A percentile compares a stretch with the other conserved stretches of the same genome.
These are phyloP conservation scores for Baryphthengus martii DNA, from an alignment of 2,113 vertebrate species.

Conservation along the genomic window DNA sequence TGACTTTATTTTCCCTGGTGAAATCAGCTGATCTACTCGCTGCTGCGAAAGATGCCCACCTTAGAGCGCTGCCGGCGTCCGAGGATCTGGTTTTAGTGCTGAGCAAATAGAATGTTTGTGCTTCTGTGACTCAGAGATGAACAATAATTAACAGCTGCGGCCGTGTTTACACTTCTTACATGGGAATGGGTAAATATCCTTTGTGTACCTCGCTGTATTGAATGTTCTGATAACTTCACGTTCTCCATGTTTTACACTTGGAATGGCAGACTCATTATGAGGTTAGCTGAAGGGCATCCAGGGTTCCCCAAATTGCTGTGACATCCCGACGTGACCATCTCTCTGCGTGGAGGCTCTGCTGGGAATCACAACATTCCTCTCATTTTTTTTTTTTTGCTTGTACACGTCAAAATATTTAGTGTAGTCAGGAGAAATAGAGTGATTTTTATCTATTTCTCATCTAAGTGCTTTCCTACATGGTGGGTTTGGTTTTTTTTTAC, in stretches of 20 bases:
- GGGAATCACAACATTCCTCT: not conserved
- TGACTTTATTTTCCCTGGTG: not conserved
- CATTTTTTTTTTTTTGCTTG: not conserved
- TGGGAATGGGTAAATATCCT: not conserved
- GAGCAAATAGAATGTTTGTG: not conserved
- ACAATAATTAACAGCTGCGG: not conserved
- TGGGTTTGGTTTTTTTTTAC: not conserved
- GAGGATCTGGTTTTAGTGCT: not conserved
- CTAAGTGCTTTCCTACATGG: not conserved
- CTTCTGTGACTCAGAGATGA: not conserved
- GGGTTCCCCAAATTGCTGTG: not conserved
- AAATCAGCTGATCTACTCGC: not conserved
- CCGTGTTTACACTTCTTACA: not conserved
- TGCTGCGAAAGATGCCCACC: not conserved
- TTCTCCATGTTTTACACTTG: not conserved
- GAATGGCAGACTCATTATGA: not conserved
- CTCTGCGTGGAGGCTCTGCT: not conserved
- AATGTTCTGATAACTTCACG: not conserved
- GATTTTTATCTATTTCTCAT: not conserved
- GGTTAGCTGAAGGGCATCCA: not conserved
- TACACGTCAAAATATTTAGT: not conserved
- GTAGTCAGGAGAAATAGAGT: not conserved
- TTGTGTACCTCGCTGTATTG: not conserved
- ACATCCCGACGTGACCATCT: rapidly evolving
- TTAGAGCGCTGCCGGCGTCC: rapidly evolving